These are phyloP conservation scores for Dicycla oo DNA, from an alignment of 2,888 invertebrate genomes.

Conservation along the genomic window DNA sequence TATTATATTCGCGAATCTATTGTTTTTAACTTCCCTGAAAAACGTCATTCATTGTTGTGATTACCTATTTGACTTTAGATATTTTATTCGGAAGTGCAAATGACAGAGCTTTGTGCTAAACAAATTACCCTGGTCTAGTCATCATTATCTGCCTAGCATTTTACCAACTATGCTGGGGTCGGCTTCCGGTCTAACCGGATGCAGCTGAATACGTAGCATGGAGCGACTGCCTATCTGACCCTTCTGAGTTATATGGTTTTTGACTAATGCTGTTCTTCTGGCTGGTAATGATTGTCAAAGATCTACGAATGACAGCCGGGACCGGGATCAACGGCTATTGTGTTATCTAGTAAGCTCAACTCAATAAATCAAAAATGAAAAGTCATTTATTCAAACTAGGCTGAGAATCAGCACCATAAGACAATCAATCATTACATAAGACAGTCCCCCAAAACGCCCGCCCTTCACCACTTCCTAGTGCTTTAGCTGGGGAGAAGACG, in stretches of 20 bases:
- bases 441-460: too few species aligned
- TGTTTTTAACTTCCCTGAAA: slow-evolving; percentile 54
- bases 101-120: not conserved
- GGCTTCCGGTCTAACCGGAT: not conserved
- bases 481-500: too few species aligned
- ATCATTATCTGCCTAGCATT: not conserved
- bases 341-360: too few species aligned
- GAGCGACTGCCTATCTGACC: too few species aligned
- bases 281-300: not conserved
- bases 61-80: slow-evolving; percentile 1
- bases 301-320: not conserved
- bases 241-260: too few species aligned
- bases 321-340: not conserved
- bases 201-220: too few species aligned
- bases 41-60: slow-evolving; percentile 24
- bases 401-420: too few species aligned
- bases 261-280: not conserved
- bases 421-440: too few species aligned
- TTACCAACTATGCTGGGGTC: not conserved
- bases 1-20: slow-evolving; percentile 35
- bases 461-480: too few species aligned
- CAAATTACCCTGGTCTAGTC: not conserved
- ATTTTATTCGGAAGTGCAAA: slow-evolving; percentile 18
- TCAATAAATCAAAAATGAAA: too few species aligned
- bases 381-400: too few species aligned